Evolutionary conservation across 1,140 invertebrate genomes (phyloP).

Genomic region (Popillia japonica): DNA sequence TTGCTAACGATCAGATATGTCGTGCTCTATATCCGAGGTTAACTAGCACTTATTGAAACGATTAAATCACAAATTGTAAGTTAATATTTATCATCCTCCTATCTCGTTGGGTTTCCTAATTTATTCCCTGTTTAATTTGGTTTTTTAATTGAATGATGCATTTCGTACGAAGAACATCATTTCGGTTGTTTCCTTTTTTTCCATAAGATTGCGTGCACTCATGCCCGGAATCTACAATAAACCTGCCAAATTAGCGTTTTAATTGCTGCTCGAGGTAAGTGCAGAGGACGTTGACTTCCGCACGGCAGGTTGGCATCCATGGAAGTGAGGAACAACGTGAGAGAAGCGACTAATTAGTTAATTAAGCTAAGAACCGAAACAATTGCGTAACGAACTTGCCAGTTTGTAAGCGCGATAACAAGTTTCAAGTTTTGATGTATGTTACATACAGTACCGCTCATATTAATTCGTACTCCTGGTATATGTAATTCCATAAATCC

Average conservation of each 20-base stretch:
- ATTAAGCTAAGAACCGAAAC: conserved; percentile 22
- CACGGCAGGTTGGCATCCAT: conserved; percentile 10
- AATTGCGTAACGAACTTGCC: conserved; percentile 28
- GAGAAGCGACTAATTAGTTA: conserved; percentile 27
- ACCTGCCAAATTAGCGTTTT: conserved; percentile 31
- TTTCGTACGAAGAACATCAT: background rate
- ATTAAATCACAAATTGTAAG: background rate
- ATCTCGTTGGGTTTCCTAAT: too few relatives aligned
- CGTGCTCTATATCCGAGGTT: background rate
- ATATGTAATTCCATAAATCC: too few relatives aligned
- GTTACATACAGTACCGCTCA: background rate
- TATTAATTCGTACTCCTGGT: background rate
- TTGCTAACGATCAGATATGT: background rate
- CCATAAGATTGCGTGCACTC: background rate
- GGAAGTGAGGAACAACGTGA: conserved; percentile 31
- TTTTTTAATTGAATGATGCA: too few relatives aligned
- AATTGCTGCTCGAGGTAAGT: conserved; percentile 15
- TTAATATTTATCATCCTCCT: too few relatives aligned
- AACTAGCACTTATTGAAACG: background rate
- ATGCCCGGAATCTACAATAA: background rate
- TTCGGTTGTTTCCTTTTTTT: background rate
- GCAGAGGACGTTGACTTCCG: conserved; percentile 24
- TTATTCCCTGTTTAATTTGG: too few relatives aligned
- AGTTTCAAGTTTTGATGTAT: background rate
- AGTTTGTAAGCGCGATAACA: background rate